Percentiles rank a stretch among this genome's conserved stretches.
Evolutionary conservation across 92 coral and sea anemone genomes (phyloP).

Genomic region (Palythoa grandiflora): DNA sequence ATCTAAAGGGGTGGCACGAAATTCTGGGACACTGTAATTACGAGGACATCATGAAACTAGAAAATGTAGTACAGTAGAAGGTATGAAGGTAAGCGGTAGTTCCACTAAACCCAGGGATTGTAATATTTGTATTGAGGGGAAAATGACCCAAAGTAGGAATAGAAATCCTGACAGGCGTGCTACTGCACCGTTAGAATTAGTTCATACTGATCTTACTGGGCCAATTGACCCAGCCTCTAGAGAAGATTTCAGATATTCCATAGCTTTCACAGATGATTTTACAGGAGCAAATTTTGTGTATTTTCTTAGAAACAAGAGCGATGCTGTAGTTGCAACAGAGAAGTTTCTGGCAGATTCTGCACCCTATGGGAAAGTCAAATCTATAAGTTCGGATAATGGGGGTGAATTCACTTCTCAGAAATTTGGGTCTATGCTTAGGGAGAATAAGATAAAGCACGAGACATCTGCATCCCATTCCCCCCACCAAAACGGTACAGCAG

Average conservation of each 20-base stretch:
- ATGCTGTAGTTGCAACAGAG: conserved; percentile 55
- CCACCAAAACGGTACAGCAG: conserved; percentile 69
- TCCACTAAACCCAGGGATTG: conserved; percentile 55
- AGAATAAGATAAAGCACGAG: conserved; percentile 56
- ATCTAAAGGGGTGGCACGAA: conserved; percentile 50
- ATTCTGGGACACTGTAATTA: conserved; percentile 61
- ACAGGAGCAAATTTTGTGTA: conserved; percentile 40
- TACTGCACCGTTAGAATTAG: conserved; percentile 56
- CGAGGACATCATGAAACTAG: conserved; percentile 48
- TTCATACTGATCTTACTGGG: conserved; percentile 65
- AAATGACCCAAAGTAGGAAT: conserved; percentile 59
- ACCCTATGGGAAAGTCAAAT: conserved; percentile 48
- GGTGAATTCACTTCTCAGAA: conserved; percentile 23
- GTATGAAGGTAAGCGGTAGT: conserved; percentile 63
- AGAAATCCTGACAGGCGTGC: conserved; percentile 60
- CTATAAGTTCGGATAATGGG: conserved; percentile 38
- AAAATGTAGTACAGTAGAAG: conserved; percentile 55
- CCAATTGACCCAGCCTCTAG: conserved; percentile 63
- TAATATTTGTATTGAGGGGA: conserved; percentile 57
- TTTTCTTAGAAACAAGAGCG: conserved; percentile 55
- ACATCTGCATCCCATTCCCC: conserved; percentile 55
- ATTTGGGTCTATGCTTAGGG: conserved; percentile 28
- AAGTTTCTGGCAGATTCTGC: conserved; percentile 58
- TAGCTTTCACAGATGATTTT: conserved; percentile 57
- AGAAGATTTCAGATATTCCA: conserved; percentile 53